Base-by-base conservation (phyloP, 2,888 invertebrate genomes). In the Amblyteles armatorius region DNA sequence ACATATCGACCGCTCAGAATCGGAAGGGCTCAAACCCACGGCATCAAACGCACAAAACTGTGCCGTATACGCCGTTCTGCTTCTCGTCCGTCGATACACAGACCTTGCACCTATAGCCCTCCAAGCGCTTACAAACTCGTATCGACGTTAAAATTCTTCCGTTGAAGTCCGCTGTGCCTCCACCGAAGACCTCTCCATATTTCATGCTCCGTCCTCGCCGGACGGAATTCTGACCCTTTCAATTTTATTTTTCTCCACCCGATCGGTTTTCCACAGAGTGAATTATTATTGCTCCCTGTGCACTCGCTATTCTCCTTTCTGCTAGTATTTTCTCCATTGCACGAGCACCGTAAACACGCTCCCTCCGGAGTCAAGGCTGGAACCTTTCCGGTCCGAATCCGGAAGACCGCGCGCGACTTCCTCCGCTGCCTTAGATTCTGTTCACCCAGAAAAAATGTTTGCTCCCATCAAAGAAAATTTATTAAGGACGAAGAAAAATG, bases 61-160 rank as follows among this genome's bases (percentile, higher is more conserved):
- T 44, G 44, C 3, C 3, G 3, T 3, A 44, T 44, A 44, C 44
- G 44, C 44, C 44, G 3, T 44, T 44, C 44, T 13, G 44, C 44
- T 13, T 44, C 44, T 3, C 13, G 4, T 1, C 44, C 44, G 13
- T 44, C 13, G 3, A 44, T 44, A 44, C 44, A 57, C 57, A 57
- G 57, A 13, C 57, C 22, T 0, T 57, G 57, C 11, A 9, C 26
- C 11, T 57, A 26, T 22, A 57, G 26, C 11, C 26, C 22, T 57
- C 57, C 3, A 19, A 26, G 26, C 57, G 11, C 19, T 57, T 57
- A 57, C 26, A 19, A 57, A 57, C 57, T 57, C 57, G 26, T 19
- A 57, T 57, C 57, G 57, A 19, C 57, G 26, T 57, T 57, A 57
- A 57, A 57, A 57, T 57, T 57, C 57, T 22, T 26, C 26, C 22